Conservation (phyloP, 2,888 invertebrate genomes). For the Meta bourneti region DNA sequence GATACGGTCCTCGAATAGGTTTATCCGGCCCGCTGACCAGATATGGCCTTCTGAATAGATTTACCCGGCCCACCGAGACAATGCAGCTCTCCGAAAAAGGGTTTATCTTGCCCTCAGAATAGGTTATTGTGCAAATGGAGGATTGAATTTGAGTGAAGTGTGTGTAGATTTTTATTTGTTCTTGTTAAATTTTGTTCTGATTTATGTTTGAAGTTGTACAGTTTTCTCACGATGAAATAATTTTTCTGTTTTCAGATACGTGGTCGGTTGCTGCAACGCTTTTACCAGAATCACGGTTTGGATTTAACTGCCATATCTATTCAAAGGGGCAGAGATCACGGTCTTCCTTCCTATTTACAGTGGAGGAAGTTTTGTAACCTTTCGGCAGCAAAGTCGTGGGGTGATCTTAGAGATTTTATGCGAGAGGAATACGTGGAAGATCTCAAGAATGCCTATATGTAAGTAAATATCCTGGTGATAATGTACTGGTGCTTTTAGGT, state of each 20-base stretch:
- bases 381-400: slow-evolving; percentile 84
- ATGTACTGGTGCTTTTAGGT: slow-evolving; percentile 46
- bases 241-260: slow-evolving; percentile 83
- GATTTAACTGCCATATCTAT: slow-evolving; percentile 93
- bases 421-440: slow-evolving; percentile 81
- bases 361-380: slow-evolving; percentile 90
- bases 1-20: no score
- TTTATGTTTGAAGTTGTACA: no score
- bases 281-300: slow-evolving; percentile 84
- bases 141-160: no score
- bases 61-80: no score
- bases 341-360: slow-evolving; percentile 88
- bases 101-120: no score
- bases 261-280: slow-evolving; percentile 85
- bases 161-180: no score
- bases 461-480: slow-evolving; percentile 4
- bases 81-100: no score
- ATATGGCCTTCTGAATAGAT: no score
- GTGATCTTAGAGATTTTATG: slow-evolving; percentile 85
- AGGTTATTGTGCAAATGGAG: no score
- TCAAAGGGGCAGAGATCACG: slow-evolving; percentile 93
- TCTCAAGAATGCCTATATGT: slow-evolving; percentile 75
- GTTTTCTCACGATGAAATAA: no score
- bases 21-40: no score
- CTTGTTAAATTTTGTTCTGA: no score